A percentile compares a stretch with the other conserved stretches of the same genome.
These are phyloP conservation scores for Agrotis ipsilon DNA, from an alignment of 2,888 invertebrate species.

Conservation along the genomic window DNA sequence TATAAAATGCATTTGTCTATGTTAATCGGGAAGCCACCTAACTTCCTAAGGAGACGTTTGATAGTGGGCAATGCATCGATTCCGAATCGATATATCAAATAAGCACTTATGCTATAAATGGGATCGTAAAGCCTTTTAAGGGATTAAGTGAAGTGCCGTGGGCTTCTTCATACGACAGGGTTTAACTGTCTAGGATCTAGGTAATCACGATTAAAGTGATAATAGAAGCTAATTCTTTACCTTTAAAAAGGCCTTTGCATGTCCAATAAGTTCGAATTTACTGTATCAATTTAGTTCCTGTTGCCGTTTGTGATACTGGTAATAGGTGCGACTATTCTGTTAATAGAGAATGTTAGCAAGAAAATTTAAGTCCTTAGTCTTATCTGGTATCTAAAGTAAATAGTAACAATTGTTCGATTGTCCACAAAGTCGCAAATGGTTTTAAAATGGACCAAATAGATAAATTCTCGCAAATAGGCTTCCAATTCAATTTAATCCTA, in stretches of 20 bases:
- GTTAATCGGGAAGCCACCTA: constrained; percentile 30
- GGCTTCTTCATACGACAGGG: constrained; percentile 55
- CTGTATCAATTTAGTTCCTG: constrained; percentile 3
- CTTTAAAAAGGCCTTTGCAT: constrained; percentile 8
- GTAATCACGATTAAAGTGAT: constrained; percentile 39
- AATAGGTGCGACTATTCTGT: neutral
- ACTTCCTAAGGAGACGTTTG: constrained; percentile 20
- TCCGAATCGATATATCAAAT: constrained; percentile 46
- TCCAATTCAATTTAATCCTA: constrained; percentile 19
- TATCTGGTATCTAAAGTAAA: constrained; percentile 26
- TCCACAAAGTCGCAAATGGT: constrained; percentile 13
- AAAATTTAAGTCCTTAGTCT: constrained; percentile 2
- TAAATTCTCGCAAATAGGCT: constrained; percentile 35
- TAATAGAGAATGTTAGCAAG: constrained; percentile 13
- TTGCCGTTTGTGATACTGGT: neutral
- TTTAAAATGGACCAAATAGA: constrained; percentile 32
- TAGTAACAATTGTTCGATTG: constrained; percentile 36
- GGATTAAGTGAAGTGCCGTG: constrained; percentile 50
- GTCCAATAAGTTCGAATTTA: constrained; percentile 17
- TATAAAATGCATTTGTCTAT: constrained; percentile 16
- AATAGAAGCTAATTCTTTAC: constrained; percentile 18
- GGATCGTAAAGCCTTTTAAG: constrained; percentile 56
- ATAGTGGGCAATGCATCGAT: constrained; percentile 49
- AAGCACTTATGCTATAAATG: constrained; percentile 48
- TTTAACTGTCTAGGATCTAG: constrained; percentile 25